Evolutionary conservation across 1,140 invertebrate genomes (phyloP), one percentile per base, ranked within the genome.

Genomic region (Drosophila baimaii): DNA sequence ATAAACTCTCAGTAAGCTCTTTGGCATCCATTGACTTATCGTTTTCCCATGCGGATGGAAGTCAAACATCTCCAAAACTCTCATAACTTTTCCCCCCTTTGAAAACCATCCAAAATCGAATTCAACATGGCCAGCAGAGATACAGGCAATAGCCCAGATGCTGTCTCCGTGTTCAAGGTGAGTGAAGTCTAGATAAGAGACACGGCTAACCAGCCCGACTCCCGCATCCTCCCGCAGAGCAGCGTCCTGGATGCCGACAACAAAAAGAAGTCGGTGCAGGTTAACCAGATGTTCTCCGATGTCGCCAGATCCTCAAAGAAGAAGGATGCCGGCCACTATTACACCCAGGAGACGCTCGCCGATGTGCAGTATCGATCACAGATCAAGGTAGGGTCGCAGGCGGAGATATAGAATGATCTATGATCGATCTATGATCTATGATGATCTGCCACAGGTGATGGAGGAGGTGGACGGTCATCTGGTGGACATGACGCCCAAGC

Each of bases 401-500:
- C n/a, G 15, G 7, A 19, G 17, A 10, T 15, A 0, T 7, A 10
- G n/a, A n/a, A n/a, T n/a, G n/a, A n/a, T n/a, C n/a, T n/a, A n/a
- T n/a, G n/a, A 13, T 12, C 1, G 10, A 2, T 9, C 5, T 13
- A 31, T 8, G 1, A 2, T n/a, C 10, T 13, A 19, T 8, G 3
- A 21, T 15, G 0, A 3, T 3, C 5, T 29, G 23, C 25, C 5
- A 7, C 23, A 89, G 84, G 74, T 89, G 0, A 5, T 43, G 9
- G 85, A 90, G 15, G 13, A 25, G 0, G 8, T 52, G 0, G 33
- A 75, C 25, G 81, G 70, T n/a, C 58, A 66, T 6, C 59, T 55
- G 25, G 46, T 79, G 8, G 77, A 89, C 23, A 25, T 81, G 62
- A 89, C 84, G 23, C 84, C 84, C 19, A 79, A 84, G 27, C 6